These are phyloP conservation scores for Colletes collaris DNA, from an alignment of 2,888 invertebrate genomes.

Conservation along the genomic window DNA sequence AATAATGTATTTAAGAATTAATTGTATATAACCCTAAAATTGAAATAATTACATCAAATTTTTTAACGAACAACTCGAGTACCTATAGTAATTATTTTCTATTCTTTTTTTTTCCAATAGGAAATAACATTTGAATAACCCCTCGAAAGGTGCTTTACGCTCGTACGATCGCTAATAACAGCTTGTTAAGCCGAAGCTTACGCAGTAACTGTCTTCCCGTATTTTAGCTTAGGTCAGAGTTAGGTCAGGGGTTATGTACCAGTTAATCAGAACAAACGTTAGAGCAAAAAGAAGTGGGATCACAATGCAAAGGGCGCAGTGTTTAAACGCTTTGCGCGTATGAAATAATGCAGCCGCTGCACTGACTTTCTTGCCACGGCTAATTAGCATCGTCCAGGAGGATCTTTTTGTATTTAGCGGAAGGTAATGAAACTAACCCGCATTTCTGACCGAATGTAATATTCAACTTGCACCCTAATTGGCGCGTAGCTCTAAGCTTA, in stretches of 20 bases:
- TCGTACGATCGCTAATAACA: conserved; percentile 2
- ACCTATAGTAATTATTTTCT: too few species aligned
- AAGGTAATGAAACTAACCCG: conserved; percentile 26
- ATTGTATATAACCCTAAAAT: too few species aligned
- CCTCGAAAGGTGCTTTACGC: neutral
- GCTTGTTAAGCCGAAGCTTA: conserved; percentile 40
- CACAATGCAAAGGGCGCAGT: neutral
- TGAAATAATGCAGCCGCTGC: conserved; percentile 14
- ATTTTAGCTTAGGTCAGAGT: conserved; percentile 35
- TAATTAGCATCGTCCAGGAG: conserved; percentile 40
- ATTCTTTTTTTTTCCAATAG: neutral
- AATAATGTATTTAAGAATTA: too few species aligned
- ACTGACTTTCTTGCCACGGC: conserved; percentile 11
- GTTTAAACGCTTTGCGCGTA: conserved; percentile 24
- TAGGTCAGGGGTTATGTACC: conserved; percentile 41
- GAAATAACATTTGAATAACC: conserved; percentile 2
- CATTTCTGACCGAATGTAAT: conserved; percentile 20
- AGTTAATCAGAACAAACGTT: conserved; percentile 39
- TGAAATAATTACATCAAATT: too few species aligned
- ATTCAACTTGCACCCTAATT: conserved; percentile 49
- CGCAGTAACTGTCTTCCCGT: conserved; percentile 38
- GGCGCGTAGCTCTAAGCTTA: conserved; percentile 35
- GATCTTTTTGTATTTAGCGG: conserved; percentile 43
- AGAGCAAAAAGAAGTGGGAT: conserved; percentile 20
- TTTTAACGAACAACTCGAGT: too few species aligned